Evolutionary conservation across 2,797 vertebrate species (phyloP).

Genomic region (Adelosebastes latens): DNA sequence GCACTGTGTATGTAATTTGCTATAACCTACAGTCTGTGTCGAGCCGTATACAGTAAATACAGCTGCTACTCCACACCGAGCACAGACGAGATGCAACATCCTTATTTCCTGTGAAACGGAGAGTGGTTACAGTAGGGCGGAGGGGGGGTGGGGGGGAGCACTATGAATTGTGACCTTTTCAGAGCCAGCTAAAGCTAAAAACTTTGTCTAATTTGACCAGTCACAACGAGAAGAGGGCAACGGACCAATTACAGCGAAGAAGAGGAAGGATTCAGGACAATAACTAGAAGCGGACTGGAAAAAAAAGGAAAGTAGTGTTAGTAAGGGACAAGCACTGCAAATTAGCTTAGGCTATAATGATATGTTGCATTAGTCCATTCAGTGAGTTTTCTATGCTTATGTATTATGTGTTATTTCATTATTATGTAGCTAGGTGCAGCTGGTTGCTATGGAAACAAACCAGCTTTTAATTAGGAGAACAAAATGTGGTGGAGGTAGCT

Average conservation of each 20-base stretch:
- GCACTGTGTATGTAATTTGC: conserved; percentile 26
- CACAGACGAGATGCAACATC: not conserved
- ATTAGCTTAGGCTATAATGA: conserved; percentile 47
- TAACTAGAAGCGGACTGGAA: conserved; percentile 3
- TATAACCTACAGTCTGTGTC: conserved; percentile 21
- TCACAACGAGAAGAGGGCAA: conserved; percentile 39
- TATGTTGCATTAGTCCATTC: conserved; percentile 51
- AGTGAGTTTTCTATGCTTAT: conserved; percentile 51
- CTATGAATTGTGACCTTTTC: conserved; percentile 29
- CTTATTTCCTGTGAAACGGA: not conserved
- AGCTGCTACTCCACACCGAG: conserved; percentile 1
- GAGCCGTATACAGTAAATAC: conserved; percentile 19
- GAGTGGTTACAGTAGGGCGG: not conserved
- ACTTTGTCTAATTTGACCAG: conserved; percentile 26
- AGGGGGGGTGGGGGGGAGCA: not conserved
- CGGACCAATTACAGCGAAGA: conserved; percentile 39
- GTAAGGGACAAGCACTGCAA: conserved; percentile 41
- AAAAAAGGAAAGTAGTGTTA: conserved; percentile 3
- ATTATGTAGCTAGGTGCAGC: conserved; percentile 31
- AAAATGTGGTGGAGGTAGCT: not conserved
- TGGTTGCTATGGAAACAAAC: conserved; percentile 63
- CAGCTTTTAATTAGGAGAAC: conserved; percentile 38
- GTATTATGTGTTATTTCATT: conserved; percentile 54
- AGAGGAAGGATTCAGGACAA: conserved; percentile 24
- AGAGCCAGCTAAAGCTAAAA: conserved; percentile 9